phyloP scores from a whole-genome alignment of 2,888 invertebrate species.

The Callyntrura sp. region DNA sequence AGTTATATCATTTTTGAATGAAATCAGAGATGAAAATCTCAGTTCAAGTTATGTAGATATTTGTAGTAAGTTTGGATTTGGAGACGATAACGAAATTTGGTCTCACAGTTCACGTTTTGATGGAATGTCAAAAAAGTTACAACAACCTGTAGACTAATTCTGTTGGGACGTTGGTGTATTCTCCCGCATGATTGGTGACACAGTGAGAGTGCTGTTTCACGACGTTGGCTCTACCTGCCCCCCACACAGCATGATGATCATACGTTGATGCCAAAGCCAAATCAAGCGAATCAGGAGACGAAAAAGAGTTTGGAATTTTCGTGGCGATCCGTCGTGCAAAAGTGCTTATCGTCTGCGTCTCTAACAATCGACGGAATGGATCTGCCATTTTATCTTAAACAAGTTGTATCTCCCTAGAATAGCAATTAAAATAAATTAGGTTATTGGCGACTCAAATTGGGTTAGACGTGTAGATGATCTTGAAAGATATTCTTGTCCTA shows the following conservation, averaged over 20 bases:
- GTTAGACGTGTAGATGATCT: no score
- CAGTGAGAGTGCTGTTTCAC: conserved; percentile 57
- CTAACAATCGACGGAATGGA: conserved; percentile 57
- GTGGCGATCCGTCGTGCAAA: conserved; percentile 40
- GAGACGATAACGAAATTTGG: no score
- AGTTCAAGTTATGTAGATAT: no score
- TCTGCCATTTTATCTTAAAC: conserved; percentile 1
- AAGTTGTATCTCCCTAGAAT: no score
- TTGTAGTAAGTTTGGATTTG: no score
- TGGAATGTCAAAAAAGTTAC: no score
- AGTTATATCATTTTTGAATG: no score
- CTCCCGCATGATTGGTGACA: conserved; percentile 45
- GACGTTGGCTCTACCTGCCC: conserved; percentile 62
- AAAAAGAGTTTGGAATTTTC: neutral
- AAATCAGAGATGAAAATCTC: no score
- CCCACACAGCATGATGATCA: conserved; percentile 79
- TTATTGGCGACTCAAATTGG: no score
- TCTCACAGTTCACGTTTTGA: no score
- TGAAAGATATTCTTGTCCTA: no score
- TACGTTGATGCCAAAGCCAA: conserved; percentile 73
- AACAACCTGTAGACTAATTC: conserved; percentile 44
- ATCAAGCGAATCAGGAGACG: conserved; percentile 73
- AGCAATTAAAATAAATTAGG: no score
- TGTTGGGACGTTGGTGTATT: neutral
- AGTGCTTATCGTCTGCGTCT: conserved; percentile 66